Evolutionary conservation across 2,888 invertebrate genomes (phyloP), one percentile per base, ranked within the genome.

Genomic region (Sipha maydis): DNA sequence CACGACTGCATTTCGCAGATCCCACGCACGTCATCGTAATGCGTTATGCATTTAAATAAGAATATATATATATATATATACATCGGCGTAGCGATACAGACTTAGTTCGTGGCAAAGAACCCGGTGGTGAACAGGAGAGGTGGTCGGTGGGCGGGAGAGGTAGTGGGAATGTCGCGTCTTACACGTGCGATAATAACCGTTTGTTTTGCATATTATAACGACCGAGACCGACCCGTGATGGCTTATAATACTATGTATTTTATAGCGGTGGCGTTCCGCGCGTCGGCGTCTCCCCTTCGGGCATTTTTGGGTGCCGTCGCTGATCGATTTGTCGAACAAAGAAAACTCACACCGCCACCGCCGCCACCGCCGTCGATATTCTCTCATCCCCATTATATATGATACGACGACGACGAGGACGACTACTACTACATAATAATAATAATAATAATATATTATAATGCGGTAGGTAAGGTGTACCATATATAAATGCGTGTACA

Each of bases 281-380:
- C 41, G 34, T 3, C 48, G 1, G 48, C 76, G 78, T 78, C 61
- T n/a, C 9, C 28, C 71, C 54, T 31, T 21, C 71, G 31, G 67
- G 69, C 61, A 34, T 80, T 80, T 48, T 80, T 67, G 61, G 34
- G 56, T 41, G 77, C 85, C 78, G 31, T 14, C 67, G 69, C 31
- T 69, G 77, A 85, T 85, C 85, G 85, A 85, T 85, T 85, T 25
- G 85, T 69, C 77, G 85, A 85, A 85, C 78, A 85, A 85, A 85
- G 85, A 85, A 85, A 31, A 67, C 83, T 67, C 85, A 41, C 67
- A 31, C 31, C 21, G 38, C 14, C 48, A 14, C 48, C 48, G 5
- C 48, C 48, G 9, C 48, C 19, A 7, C 25, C 9, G 7, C 28
- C 71, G 31, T n/a, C 54, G 54, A 78, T 73, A 38, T 73, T 73